Conservation (phyloP, 1,140 invertebrate species). For the Heliothis subflexa region DNA sequence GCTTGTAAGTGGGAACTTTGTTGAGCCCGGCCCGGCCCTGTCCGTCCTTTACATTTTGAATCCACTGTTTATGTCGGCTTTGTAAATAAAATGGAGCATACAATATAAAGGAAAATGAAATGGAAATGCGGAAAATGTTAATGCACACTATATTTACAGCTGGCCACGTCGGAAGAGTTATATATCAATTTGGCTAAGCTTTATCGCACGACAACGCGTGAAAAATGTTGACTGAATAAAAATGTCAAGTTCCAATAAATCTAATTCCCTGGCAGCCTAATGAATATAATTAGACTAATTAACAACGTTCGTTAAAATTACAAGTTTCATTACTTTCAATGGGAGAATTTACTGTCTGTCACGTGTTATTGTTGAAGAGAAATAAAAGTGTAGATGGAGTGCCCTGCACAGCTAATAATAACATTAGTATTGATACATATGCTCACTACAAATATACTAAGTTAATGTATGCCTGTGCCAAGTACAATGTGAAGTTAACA, state of each 20-base stretch:
- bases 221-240: not conserved
- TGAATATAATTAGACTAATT: not conserved
- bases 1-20: conserved; percentile 70
- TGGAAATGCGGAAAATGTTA: conserved; percentile 33
- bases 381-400: no score
- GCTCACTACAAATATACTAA: no score
- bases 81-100: conserved; percentile 62
- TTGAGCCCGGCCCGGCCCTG: conserved; percentile 56
- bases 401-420: no score
- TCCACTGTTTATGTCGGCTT: conserved; percentile 70
- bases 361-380: no score
- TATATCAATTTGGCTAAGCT: no score
- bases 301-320: no score
- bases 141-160: not conserved
- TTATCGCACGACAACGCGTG: no score
- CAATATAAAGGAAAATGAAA: conserved; percentile 57
- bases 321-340: no score
- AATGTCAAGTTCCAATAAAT: not conserved
- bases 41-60: conserved; percentile 71
- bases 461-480: no score
- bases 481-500: no score
- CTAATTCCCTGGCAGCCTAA: not conserved
- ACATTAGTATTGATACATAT: no score
- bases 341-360: no score
- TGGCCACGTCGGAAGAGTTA: not conserved